phyloP scores from a whole-genome alignment of 2,888 invertebrate species.

The Alsophila aescularia region DNA sequence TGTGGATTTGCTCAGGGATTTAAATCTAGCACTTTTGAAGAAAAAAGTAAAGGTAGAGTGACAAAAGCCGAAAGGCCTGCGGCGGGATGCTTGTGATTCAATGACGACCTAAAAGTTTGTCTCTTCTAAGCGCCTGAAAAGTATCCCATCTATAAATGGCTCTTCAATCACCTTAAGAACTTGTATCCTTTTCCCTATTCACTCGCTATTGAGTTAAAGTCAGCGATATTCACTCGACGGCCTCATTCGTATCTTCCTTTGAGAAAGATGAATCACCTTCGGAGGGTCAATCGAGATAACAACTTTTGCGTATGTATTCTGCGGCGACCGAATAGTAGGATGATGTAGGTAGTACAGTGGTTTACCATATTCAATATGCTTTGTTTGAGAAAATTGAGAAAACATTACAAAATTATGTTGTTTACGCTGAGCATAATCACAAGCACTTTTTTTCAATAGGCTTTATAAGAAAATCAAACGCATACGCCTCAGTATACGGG shows the following conservation, averaged over 20 bases:
- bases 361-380: too few species aligned
- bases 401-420: too few species aligned
- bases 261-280: constrained; percentile 33
- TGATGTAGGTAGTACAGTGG: background rate
- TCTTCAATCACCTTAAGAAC: constrained; percentile 38
- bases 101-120: constrained; percentile 5
- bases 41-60: background rate
- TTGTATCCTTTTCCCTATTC: constrained; percentile 35
- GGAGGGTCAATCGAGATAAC: constrained; percentile 19
- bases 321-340: background rate
- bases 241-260: constrained; percentile 23
- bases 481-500: too few species aligned
- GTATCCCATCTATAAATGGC: constrained; percentile 20
- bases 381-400: too few species aligned
- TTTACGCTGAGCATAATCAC: too few species aligned
- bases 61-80: background rate
- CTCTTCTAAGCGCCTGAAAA: constrained; percentile 4
- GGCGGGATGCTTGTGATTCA: background rate
- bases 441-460: too few species aligned
- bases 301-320: constrained; percentile 3
- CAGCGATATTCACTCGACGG: constrained; percentile 31
- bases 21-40: background rate
- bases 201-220: constrained; percentile 33
- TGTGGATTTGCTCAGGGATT: background rate
- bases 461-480: too few species aligned